Base-by-base conservation (phyloP, 2,888 invertebrate genomes). In the Aromia moschata region DNA sequence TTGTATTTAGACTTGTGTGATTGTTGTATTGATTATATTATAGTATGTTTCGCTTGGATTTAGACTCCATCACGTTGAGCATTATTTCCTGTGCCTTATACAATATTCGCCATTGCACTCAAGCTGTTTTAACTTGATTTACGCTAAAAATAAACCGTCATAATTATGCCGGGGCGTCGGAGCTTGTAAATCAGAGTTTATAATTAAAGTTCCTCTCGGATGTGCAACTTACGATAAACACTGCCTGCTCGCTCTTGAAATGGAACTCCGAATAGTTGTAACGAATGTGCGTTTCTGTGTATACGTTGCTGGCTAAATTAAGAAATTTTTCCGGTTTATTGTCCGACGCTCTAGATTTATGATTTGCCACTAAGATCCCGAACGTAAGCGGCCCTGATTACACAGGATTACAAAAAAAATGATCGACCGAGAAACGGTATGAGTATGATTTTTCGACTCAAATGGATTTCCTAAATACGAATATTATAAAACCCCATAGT, bases 101-200 rank as follows among this genome's bases (percentile, higher is more conserved):
- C n/a, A n/a, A n/a, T n/a, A n/a, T n/a, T n/a, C n/a, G n/a, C n/a
- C n/a, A n/a, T n/a, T n/a, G n/a, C 33, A 37, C 37, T 18, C 36
- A 46, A 46, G 55, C 38, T 15, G 47, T 56, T n/a, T 56, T 47
- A 49, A 53, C 18, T 56, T 63, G 62, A 63, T 60, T 63, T 63
- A 63, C 51, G 57, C 33, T 49, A 38, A 60, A 56, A 49, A 57
- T 60, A 63, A 62, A 53, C 57, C 59, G 38, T 45, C 53, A 54
- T 57, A 51, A 57, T 60, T 63, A 54, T 59, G 52, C 56, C 40
- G 60, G 59, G 49, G 37, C 46, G 40, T 44, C 15, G 14, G 43
- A 33, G 36, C 37, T 43, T 54, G 43, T 54, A 36, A 54, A 54
- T 54, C 43, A 37, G 33, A 36, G 33, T 54, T 33, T 44, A 54